These are phyloP conservation scores for Pararge aegeria DNA, from an alignment of 1,140 invertebrate species.

Conservation along the genomic window DNA sequence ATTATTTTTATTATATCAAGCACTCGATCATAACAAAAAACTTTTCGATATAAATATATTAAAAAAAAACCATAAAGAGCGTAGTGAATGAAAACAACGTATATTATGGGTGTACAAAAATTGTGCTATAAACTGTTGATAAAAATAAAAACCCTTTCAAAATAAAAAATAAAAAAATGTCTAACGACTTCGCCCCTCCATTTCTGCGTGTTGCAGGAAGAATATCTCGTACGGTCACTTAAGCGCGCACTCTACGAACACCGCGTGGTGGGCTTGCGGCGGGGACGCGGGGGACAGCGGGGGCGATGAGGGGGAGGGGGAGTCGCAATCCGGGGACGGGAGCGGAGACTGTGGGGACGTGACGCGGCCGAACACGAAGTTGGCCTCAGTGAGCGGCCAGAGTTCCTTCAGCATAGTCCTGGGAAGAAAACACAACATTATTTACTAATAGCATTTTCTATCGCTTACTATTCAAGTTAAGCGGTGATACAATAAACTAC, in stretches of 20 bases:
- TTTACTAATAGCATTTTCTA: too few relatives aligned
- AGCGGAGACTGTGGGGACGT: constrained; percentile 23
- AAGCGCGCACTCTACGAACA: constrained; percentile 66
- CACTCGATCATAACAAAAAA: too few relatives aligned
- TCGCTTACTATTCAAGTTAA: too few relatives aligned
- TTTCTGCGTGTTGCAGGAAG: too few relatives aligned
- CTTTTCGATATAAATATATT: too few relatives aligned
- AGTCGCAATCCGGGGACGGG: constrained; percentile 23
- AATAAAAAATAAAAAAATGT: constrained; percentile 2
- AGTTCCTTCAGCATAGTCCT: constrained; percentile 57
- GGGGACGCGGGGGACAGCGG: constrained; percentile 20
- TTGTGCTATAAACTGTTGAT: neutral
- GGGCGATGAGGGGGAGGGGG: constrained; percentile 8
- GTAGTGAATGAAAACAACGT: too few relatives aligned
- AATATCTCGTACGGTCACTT: constrained; percentile 20
- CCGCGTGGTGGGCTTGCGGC: constrained; percentile 23
- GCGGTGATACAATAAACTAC: too few relatives aligned
- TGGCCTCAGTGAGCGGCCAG: constrained; percentile 54
- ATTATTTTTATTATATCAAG: too few relatives aligned
- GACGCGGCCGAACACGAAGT: constrained; percentile 37
- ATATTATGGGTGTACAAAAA: neutral
- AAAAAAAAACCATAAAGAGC: too few relatives aligned
- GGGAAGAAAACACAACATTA: neutral
- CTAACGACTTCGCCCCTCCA: constrained; percentile 17
- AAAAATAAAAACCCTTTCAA: neutral